These are phyloP conservation scores for Caiman crocodilus DNA, from an alignment of 2,797 vertebrate species.

Conservation along the genomic window DNA sequence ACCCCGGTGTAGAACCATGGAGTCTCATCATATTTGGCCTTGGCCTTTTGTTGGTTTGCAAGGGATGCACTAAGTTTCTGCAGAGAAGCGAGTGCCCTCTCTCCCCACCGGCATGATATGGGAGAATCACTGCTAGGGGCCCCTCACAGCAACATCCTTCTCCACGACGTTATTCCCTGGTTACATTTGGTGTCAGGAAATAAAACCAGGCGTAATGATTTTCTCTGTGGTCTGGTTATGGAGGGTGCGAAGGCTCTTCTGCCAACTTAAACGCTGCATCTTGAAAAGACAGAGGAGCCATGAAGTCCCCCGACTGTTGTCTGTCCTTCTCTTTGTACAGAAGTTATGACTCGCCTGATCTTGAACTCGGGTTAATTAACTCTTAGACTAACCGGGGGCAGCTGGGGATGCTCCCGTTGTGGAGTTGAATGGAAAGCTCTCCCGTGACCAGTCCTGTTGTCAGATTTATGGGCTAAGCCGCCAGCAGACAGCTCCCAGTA, in stretches of 20 bases:
- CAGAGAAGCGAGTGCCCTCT: neutral
- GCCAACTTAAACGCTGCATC: neutral
- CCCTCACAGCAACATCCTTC: neutral
- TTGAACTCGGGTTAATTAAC: conserved; percentile 44
- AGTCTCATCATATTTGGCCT: neutral
- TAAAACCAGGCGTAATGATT: neutral
- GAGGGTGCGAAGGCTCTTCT: neutral
- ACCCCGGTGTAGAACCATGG: too few relatives aligned
- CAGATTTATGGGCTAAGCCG: conserved; percentile 58
- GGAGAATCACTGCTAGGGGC: neutral
- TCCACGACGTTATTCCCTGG: neutral
- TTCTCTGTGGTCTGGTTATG: neutral
- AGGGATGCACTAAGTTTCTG: neutral
- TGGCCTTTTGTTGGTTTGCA: neutral
- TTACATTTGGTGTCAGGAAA: neutral
- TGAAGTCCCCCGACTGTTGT: neutral
- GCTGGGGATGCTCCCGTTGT: neutral
- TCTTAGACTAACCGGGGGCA: conserved; percentile 20
- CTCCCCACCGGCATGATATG: too few relatives aligned
- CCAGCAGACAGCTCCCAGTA: conserved; percentile 46
- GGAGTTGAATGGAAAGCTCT: neutral
- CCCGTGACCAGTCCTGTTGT: conserved; percentile 45
- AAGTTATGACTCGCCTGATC: conserved; percentile 8
- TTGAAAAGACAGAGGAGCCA: neutral
- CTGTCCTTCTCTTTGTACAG: neutral